Evolutionary conservation across 2,113 vertebrate species (phyloP).

Genomic region (Salvator merianae): DNA sequence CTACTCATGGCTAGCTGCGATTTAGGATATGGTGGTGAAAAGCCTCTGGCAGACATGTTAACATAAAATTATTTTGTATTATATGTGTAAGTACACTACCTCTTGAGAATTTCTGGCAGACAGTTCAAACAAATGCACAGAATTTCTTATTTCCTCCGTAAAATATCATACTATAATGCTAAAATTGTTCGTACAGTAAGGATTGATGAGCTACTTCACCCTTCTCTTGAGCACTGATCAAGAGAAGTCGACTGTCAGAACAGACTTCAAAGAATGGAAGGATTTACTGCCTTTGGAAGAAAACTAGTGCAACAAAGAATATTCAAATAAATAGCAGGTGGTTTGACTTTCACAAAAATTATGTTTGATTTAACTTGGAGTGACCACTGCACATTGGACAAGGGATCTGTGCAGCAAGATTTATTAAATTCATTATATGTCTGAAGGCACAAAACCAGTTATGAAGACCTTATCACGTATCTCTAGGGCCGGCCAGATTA

Average conservation of each 20-base stretch:
- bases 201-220: background rate
- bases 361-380: background rate
- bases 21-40: background rate
- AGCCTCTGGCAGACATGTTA: background rate
- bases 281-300: slow-evolving; percentile 6
- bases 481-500: no score
- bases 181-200: background rate
- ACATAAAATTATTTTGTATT: background rate
- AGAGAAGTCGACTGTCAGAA: slow-evolving; percentile 11
- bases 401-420: background rate
- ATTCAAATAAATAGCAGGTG: slow-evolving; percentile 1
- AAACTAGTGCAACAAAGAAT: slow-evolving; percentile 10
- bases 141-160: background rate
- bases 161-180: background rate
- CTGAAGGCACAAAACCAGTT: background rate
- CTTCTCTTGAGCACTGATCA: background rate
- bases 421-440: background rate
- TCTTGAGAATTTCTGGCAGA: background rate
- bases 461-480: background rate
- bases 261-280: slow-evolving; percentile 15
- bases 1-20: background rate
- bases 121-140: background rate
- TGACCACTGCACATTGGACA: background rate
- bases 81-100: background rate
- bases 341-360: background rate